Conservation (phyloP, 2,888 invertebrate genomes). For the Meteorus cinctellus region DNA sequence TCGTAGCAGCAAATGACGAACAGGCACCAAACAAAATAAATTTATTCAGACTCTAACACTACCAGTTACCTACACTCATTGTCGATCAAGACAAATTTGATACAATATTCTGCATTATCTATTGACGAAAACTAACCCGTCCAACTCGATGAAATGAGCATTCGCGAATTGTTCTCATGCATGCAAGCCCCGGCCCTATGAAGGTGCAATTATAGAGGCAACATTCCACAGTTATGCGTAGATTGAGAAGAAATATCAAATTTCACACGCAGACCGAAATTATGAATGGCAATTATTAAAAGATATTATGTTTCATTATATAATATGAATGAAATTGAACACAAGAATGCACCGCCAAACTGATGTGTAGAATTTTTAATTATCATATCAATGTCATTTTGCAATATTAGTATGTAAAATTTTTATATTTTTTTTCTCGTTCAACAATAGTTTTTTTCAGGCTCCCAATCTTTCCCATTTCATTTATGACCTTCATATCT, state of each 20-base stretch:
- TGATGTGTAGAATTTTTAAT: neutral
- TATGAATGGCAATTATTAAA: neutral
- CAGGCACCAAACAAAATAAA: no score
- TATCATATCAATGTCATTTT: neutral
- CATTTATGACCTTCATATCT: neutral
- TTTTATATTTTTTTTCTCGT: neutral
- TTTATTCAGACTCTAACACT: no score
- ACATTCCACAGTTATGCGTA: neutral
- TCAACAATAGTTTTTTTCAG: slow-evolving; percentile 4
- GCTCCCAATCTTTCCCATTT: slow-evolving; percentile 5
- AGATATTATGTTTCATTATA: neutral
- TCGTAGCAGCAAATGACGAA: no score
- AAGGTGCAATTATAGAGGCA: no score
- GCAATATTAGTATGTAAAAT: neutral
- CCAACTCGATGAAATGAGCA: no score
- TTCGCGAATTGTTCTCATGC: no score
- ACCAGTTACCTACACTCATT: no score
- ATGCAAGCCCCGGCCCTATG: no score
- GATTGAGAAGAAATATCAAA: neutral
- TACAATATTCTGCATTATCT: no score
- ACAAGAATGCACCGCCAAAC: neutral
- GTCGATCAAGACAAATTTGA: no score
- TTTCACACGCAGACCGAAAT: neutral
- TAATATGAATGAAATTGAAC: slow-evolving; percentile 10
- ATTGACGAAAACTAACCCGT: no score